phyloP scores from a whole-genome alignment of 2,113 vertebrate species.

The Entomyzon cyanotis region DNA sequence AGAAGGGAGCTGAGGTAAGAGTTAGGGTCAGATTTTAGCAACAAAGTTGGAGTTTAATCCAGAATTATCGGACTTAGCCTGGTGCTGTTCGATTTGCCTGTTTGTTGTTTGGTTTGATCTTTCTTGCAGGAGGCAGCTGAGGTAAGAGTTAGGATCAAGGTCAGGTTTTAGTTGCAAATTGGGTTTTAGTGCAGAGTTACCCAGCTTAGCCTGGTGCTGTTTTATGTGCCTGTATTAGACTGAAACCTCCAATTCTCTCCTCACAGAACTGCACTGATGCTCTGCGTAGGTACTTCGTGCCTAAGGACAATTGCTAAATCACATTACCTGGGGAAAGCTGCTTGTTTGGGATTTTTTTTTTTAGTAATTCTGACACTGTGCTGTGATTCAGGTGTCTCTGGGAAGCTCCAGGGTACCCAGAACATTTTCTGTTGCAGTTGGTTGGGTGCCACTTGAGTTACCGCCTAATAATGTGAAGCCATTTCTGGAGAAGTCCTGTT shows the following conservation, averaged over 20 bases:
- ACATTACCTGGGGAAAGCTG: neutral
- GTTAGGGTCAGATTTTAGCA: neutral
- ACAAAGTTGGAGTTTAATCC: neutral
- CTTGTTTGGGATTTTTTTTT: neutral
- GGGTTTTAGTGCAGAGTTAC: neutral
- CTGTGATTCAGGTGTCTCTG: neutral
- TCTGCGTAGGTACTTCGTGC: accelerated
- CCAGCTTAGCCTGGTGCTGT: neutral
- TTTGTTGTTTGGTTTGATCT: neutral
- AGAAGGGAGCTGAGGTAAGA: neutral
- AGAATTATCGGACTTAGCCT: neutral
- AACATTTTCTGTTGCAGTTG: accelerated
- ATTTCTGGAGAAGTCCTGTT: neutral
- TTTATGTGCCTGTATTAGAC: neutral
- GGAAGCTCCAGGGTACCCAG: neutral
- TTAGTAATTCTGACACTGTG: neutral
- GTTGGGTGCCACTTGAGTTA: neutral
- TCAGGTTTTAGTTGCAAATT: neutral
- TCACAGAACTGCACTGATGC: neutral
- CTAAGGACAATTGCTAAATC: neutral
- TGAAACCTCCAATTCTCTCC: neutral
- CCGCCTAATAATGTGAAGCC: neutral
- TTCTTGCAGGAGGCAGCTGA: neutral
- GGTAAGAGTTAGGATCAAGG: neutral
- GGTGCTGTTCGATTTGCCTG: neutral